A percentile compares a stretch with the other conserved stretches of the same genome.
These are phyloP conservation scores for Mylabris sibirica DNA, from an alignment of 2,888 invertebrate genomes.

Conservation along the genomic window DNA sequence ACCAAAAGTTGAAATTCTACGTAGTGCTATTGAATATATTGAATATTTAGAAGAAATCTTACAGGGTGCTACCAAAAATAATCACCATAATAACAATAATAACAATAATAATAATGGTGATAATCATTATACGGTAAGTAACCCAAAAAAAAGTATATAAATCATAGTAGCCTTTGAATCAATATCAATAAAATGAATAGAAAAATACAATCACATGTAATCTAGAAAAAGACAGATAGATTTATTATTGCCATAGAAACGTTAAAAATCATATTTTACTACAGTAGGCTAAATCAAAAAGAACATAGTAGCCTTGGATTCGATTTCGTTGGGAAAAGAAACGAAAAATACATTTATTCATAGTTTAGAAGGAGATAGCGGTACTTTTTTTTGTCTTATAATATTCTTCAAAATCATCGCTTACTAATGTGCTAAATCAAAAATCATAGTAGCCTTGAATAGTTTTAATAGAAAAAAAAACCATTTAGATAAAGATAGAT, in stretches of 20 bases:
- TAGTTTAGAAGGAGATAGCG: neutral
- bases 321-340: too few species aligned
- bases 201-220: neutral
- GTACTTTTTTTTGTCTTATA: too few species aligned
- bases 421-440: neutral
- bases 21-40: slow-evolving; percentile 98
- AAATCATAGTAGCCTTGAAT: neutral
- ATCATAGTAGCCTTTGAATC: neutral
- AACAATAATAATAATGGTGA: neutral
- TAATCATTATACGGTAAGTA: slow-evolving; percentile 42
- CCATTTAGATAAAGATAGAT: too few species aligned
- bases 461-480: too few species aligned
- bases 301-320: too few species aligned
- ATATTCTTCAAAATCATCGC: too few species aligned
- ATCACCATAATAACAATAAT: neutral
- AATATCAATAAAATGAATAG: neutral
- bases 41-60: slow-evolving; percentile 87
- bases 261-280: too few species aligned
- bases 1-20: slow-evolving; percentile 96
- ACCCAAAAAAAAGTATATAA: neutral
- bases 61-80: slow-evolving; percentile 66
- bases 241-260: too few species aligned
- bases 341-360: too few species aligned
- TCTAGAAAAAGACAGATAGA: too few species aligned
- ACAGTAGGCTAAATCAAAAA: too few species aligned